Evolutionary conservation across 2,797 vertebrate genomes (phyloP), one percentile per base, ranked within the genome.

Genomic region (Pristis pectinata): DNA sequence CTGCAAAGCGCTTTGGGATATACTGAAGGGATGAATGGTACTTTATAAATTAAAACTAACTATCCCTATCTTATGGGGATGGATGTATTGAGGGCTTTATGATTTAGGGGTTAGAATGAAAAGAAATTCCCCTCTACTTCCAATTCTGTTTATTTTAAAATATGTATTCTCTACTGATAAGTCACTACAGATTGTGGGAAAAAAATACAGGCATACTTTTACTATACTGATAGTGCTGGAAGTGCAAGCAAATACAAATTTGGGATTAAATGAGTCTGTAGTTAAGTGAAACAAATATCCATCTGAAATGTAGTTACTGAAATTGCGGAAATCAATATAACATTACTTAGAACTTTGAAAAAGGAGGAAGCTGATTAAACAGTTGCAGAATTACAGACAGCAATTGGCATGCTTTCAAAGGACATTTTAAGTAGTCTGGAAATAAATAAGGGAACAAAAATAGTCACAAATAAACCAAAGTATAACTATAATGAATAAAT

Each of bases 381-480:
- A 89, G 56, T 49, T 89, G 85, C 85, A 87, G 53, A 87, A 59
- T 59, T 89, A 89, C 41, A 83, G 80, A 24, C 80, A 22, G 30
- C 37, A 83, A 83, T 44, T 61, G 34, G 56, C n/a, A 64, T 61
- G 30, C 59, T 64, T 61, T 30, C 53, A 89, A 89, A 37, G 85
- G 34, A 49, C 53, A 13, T 15, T 34, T 59, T 89, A 34, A n/a
- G 30, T n/a, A n/a, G 56, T 53, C 56, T n/a, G 34, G 53, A 89
- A 89, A 61, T 89, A 61, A n/a, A 89, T 61, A 61, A 61, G 10
- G 59, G 85, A 89, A 89, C 85, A 89, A 89, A n/a, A 64, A 89
- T 82, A 61, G 85, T 87, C 53, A 34, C 11, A 30, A 59, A 53
- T 15, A 59, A 87, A 89, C 30, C 30, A 61, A 59, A 89, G 53